These are phyloP conservation scores for Scolanthus callimorphus DNA, from an alignment of 92 coral and sea anemone genomes.

Conservation along the genomic window DNA sequence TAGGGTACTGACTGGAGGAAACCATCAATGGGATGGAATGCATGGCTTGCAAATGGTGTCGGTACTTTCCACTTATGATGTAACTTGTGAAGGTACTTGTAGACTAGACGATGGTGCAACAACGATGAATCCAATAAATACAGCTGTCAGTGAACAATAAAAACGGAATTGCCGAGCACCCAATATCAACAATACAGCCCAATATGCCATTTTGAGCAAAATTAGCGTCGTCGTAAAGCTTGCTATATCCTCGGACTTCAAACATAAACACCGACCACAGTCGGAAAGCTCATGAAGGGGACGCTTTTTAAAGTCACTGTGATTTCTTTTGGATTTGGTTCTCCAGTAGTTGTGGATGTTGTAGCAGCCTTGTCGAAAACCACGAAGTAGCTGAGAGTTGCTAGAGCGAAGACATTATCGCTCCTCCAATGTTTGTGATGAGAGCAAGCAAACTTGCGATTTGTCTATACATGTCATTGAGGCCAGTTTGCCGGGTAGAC, in stretches of 20 bases:
- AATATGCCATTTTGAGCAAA: constrained; percentile 22
- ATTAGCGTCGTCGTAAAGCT: constrained; percentile 41
- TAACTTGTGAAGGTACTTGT: constrained; percentile 81
- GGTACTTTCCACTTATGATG: constrained; percentile 96
- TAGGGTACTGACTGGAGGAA: constrained; percentile 90
- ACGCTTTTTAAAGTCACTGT: constrained; percentile 67
- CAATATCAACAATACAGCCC: constrained; percentile 36
- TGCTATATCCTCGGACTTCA: constrained; percentile 86
- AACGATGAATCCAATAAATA: constrained; percentile 96
- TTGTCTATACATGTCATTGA: constrained; percentile 68
- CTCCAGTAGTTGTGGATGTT: constrained; percentile 77
- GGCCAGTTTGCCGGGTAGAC: constrained; percentile 73
- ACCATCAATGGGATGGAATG: constrained; percentile 94
- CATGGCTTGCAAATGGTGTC: constrained; percentile 97
- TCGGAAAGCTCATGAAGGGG: constrained; percentile 82
- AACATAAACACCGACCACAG: constrained; percentile 69
- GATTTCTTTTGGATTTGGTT: constrained; percentile 80
- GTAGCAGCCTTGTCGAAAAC: constrained; percentile 70
- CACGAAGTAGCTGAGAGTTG: constrained; percentile 68
- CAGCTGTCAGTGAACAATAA: constrained; percentile 79
- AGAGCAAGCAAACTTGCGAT: constrained; percentile 53
- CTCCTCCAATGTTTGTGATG: constrained; percentile 69
- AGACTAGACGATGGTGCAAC: constrained; percentile 80
- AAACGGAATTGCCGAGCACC: constrained; percentile 48
- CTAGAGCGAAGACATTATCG: constrained; percentile 61